Evolutionary conservation across 2,797 vertebrate species (phyloP).

Genomic region (Anisognathus igniventris): DNA sequence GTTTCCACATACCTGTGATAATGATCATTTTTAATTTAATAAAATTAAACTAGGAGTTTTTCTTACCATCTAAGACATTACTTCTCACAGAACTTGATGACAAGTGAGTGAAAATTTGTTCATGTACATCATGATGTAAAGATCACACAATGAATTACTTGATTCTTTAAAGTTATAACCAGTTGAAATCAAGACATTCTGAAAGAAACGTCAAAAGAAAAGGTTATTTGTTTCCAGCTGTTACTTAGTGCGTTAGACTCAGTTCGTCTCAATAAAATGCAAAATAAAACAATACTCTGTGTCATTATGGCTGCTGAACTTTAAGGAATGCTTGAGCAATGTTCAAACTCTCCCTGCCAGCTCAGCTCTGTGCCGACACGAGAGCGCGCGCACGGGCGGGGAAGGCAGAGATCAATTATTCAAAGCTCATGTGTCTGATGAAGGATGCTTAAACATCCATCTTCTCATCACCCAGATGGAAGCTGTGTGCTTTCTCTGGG

Average conservation of each 20-base stretch:
- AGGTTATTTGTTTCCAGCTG: neutral
- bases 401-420: neutral
- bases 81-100: neutral
- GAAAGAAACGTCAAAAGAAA: neutral
- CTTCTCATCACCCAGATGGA: neutral
- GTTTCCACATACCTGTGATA: conserved; percentile 15
- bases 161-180: neutral
- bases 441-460: conserved; percentile 10
- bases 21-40: conserved; percentile 16
- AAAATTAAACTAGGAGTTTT: conserved; percentile 1
- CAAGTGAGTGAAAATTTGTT: neutral
- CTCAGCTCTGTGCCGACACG: neutral
- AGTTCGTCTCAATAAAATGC: neutral
- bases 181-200: neutral
- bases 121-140: neutral
- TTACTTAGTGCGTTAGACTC: neutral
- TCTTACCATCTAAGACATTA: neutral
- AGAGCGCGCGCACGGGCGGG: neutral
- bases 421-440: neutral
- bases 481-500: neutral
- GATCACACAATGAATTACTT: neutral
- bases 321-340: neutral
- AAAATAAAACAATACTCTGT: neutral
- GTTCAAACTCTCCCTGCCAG: neutral
- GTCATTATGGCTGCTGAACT: neutral